Evolutionary conservation across 2,113 vertebrate species (phyloP).

Genomic region (Chlamydotis undulata): DNA sequence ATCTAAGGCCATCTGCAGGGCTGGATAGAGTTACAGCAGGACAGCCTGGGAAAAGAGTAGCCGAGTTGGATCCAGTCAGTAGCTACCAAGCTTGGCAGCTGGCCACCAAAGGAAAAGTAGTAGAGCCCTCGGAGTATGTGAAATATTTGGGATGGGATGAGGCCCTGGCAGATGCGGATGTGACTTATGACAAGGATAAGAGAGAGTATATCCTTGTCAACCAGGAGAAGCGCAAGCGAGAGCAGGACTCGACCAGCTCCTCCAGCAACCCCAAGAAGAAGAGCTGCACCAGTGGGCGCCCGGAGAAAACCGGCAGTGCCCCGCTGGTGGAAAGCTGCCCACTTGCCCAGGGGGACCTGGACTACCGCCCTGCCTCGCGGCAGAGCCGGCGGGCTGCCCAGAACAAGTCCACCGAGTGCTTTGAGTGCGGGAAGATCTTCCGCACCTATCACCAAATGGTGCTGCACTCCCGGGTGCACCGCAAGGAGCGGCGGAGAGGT

Average conservation of each 20-base stretch:
- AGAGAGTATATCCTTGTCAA: conserved; percentile 83
- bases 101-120: conserved; percentile 89
- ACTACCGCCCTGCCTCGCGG: conserved; percentile 84
- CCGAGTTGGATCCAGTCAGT: conserved; percentile 90
- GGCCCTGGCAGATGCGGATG: conserved; percentile 76
- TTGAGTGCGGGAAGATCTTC: conserved; percentile 94
- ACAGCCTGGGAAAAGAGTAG: conserved; percentile 82
- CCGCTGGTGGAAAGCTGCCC: conserved; percentile 72
- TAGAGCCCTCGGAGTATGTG: conserved; percentile 83
- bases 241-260: conserved; percentile 70
- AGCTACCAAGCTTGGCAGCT: conserved; percentile 97
- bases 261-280: conserved; percentile 72
- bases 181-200: conserved; percentile 86
- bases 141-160: conserved; percentile 84
- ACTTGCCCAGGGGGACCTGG: conserved; percentile 75
- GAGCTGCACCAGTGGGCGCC: conserved; percentile 66
- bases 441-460: conserved; percentile 96
- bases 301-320: conserved; percentile 30
- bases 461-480: conserved; percentile 91
- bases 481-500: conserved; percentile 76
- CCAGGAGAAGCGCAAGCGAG: conserved; percentile 87
- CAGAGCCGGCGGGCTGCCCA: conserved; percentile 80
- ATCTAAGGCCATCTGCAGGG: conserved; percentile 75
- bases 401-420: conserved; percentile 89
- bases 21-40: conserved; percentile 52